Conservation (phyloP, 2,888 invertebrate genomes). For the Orchestes rusci region DNA sequence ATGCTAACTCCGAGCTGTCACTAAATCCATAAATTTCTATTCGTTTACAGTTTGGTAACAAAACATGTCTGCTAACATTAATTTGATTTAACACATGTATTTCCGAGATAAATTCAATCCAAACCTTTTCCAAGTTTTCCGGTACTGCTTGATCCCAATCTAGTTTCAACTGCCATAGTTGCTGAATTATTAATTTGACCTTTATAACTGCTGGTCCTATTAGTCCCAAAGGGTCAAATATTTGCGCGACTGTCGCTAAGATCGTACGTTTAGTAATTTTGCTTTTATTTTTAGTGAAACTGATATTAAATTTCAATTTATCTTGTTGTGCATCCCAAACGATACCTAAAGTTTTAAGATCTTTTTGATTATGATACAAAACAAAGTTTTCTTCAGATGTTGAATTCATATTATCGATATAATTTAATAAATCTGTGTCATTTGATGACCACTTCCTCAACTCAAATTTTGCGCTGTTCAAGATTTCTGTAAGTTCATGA, state of each 20-base stretch:
- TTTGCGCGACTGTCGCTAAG: too few species aligned
- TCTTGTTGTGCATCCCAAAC: background rate
- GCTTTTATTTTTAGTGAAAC: background rate
- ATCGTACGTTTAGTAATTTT: background rate
- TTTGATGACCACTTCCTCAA: slow-evolving; percentile 1
- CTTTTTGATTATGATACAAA: background rate
- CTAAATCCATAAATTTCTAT: background rate
- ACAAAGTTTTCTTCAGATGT: too few species aligned
- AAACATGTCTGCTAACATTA: background rate
- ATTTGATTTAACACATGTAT: background rate
- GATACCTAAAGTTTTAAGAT: too few species aligned
- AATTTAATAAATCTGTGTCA: background rate
- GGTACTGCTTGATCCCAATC: background rate
- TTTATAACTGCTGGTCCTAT: background rate
- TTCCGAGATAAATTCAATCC: background rate
- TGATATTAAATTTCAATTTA: background rate
- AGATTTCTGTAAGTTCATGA: background rate
- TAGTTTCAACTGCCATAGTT: background rate
- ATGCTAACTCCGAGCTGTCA: background rate
- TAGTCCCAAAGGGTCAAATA: background rate
- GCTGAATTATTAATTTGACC: background rate
- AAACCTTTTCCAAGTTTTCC: background rate
- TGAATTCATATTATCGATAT: too few species aligned
- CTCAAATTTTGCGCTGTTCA: background rate
- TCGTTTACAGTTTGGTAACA: background rate